A percentile compares a stretch with the other conserved stretches of the same genome.
Evolutionary conservation across 2,888 invertebrate species (phyloP).

Genomic region (Hydraecia micacea): DNA sequence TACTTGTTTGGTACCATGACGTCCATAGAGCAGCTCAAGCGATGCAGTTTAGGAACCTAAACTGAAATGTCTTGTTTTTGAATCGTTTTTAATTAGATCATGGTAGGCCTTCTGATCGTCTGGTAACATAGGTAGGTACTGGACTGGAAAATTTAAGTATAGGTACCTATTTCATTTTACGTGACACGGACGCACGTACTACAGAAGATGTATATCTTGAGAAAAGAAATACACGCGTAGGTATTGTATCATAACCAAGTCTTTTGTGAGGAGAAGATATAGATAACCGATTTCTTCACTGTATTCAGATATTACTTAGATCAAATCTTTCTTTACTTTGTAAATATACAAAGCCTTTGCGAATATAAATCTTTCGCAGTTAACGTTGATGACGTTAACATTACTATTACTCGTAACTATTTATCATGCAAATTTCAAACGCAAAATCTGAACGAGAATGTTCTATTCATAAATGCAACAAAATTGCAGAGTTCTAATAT

Average conservation of each 20-base stretch:
- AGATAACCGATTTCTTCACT: constrained; percentile 21
- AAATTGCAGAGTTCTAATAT: constrained; percentile 41
- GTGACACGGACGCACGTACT: background rate
- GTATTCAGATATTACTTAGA: constrained; percentile 10
- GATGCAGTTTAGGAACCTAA: too few species aligned
- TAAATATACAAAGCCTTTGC: constrained; percentile 17
- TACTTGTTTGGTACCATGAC: too few species aligned
- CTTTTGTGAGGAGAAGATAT: constrained; percentile 18
- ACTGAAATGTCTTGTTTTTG: too few species aligned
- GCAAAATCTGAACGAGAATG: constrained; percentile 18
- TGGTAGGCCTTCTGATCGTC: too few species aligned
- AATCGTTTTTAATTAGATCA: too few species aligned
- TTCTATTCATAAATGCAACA: constrained; percentile 39
- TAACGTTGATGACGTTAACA: background rate
- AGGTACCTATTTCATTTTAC: background rate
- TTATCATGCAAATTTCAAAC: background rate
- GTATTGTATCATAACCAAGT: background rate
- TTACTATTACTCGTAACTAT: too few species aligned
- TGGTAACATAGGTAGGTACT: background rate
- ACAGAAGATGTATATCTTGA: constrained; percentile 11
- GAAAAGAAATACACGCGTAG: constrained; percentile 6
- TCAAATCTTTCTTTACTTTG: constrained; percentile 36
- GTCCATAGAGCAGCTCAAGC: too few species aligned
- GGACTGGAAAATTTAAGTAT: background rate
- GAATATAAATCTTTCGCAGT: constrained; percentile 20